Conservation (phyloP, 2,797 vertebrate genomes). For the Gallinago solitaria region DNA sequence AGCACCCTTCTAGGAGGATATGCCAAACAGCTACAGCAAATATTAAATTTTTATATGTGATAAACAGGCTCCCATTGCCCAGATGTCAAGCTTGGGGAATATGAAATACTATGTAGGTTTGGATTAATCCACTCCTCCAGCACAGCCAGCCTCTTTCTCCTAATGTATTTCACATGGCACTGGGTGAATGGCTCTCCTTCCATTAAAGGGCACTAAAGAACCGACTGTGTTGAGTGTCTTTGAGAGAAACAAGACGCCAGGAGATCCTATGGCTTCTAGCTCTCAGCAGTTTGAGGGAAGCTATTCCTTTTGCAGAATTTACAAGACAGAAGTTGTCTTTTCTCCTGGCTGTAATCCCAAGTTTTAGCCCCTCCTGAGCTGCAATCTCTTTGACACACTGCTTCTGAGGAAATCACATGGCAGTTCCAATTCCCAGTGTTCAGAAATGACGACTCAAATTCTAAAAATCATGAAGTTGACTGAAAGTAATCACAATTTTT, state of each 20-base stretch:
- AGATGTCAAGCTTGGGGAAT: not conserved
- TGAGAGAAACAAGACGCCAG: not conserved
- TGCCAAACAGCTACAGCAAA: not conserved
- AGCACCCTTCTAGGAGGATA: not conserved
- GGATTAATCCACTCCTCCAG: not conserved
- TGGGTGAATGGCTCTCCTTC: not conserved
- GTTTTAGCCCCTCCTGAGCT: not conserved
- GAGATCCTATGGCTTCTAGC: not conserved
- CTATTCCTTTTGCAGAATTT: constrained; percentile 7
- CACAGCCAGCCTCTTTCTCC: not conserved
- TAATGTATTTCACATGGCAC: not conserved
- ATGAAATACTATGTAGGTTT: not conserved
- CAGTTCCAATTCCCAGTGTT: not conserved
- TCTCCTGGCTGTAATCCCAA: not conserved
- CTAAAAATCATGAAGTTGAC: not conserved
- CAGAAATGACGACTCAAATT: constrained; percentile 10
- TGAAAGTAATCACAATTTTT: not conserved
- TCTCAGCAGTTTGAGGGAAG: not conserved
- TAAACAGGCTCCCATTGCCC: not conserved
- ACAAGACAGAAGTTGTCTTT: not conserved
- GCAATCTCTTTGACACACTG: not conserved
- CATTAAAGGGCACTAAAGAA: not conserved
- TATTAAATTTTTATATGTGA: not conserved
- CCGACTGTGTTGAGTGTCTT: not conserved
- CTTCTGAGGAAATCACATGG: constrained; percentile 12